Conservation (phyloP, 2,888 invertebrate species). For the Lumbricus terrestris region DNA sequence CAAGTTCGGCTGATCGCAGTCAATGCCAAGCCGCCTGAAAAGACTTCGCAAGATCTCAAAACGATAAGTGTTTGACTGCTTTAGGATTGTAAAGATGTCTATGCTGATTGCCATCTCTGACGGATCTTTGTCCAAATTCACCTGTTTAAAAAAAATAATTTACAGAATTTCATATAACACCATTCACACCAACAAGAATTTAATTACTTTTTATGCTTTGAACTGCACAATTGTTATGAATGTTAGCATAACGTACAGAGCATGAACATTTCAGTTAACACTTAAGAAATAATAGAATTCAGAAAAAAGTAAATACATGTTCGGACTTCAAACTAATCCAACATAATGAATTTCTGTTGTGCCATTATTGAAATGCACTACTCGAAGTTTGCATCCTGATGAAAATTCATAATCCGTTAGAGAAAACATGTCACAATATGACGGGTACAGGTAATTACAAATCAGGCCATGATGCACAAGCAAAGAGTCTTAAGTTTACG, state of each 20-base stretch:
- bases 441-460: not conserved
- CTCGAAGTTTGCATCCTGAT: not conserved
- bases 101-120: constrained; percentile 47
- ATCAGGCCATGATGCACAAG: not conserved
- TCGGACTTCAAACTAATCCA: not conserved
- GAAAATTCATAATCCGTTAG: not conserved
- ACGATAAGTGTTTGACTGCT: constrained; percentile 46
- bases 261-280: not conserved
- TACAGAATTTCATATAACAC: not conserved
- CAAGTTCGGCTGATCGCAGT: constrained; percentile 40
- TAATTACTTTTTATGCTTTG: not conserved
- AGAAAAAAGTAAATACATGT: not conserved
- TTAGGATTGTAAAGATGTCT: constrained; percentile 47
- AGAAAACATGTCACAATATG: not conserved
- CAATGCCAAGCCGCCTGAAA: constrained; percentile 46
- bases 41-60: constrained; percentile 47
- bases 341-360: not conserved
- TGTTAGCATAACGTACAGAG: not conserved
- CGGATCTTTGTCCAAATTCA: constrained; percentile 50
- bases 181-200: not conserved
- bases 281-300: not conserved
- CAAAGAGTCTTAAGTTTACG: not conserved
- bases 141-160: constrained; percentile 30
- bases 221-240: not conserved
- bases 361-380: not conserved